These are phyloP conservation scores for Hippopotamyrus pictus DNA, from an alignment of 2,797 vertebrate genomes.

Conservation along the genomic window DNA sequence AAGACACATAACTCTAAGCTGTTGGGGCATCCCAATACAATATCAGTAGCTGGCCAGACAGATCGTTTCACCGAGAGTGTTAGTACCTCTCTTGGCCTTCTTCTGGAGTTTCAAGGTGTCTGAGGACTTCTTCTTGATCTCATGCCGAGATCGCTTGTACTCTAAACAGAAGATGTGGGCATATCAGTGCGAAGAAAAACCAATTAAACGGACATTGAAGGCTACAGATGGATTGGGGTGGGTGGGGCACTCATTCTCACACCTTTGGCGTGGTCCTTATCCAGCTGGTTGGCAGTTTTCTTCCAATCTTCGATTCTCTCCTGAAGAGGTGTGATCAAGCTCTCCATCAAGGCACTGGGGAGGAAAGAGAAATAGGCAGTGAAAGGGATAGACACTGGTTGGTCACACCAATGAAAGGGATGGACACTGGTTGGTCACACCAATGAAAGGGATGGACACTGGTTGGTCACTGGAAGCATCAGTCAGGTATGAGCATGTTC, in stretches of 20 bases:
- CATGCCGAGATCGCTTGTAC: slow-evolving; percentile 90
- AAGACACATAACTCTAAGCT: not conserved
- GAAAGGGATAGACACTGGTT: not conserved
- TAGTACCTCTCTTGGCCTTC: slow-evolving; percentile 89
- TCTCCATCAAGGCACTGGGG: slow-evolving; percentile 83
- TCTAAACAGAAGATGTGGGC: slow-evolving; percentile 55
- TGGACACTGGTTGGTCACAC: not conserved
- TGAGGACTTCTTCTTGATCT: slow-evolving; percentile 95
- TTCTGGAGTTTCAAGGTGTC: slow-evolving; percentile 97
- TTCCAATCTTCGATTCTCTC: slow-evolving; percentile 97
- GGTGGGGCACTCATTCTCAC: slow-evolving; percentile 45
- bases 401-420: not conserved
- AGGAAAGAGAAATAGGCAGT: not conserved
- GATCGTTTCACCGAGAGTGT: not conserved
- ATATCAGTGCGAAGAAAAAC: not conserved
- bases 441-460: not conserved
- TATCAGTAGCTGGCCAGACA: not conserved
- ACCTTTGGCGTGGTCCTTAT: slow-evolving; percentile 98
- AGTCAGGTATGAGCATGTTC: not conserved
- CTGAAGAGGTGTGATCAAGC: slow-evolving; percentile 87
- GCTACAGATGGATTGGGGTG: not conserved
- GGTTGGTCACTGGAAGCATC: not conserved
- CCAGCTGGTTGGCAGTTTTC: slow-evolving; percentile 88
- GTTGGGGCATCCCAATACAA: not conserved
- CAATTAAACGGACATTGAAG: not conserved